Evolutionary conservation across 2,113 vertebrate genomes (phyloP).

Genomic region (Diglossa brunneiventris): DNA sequence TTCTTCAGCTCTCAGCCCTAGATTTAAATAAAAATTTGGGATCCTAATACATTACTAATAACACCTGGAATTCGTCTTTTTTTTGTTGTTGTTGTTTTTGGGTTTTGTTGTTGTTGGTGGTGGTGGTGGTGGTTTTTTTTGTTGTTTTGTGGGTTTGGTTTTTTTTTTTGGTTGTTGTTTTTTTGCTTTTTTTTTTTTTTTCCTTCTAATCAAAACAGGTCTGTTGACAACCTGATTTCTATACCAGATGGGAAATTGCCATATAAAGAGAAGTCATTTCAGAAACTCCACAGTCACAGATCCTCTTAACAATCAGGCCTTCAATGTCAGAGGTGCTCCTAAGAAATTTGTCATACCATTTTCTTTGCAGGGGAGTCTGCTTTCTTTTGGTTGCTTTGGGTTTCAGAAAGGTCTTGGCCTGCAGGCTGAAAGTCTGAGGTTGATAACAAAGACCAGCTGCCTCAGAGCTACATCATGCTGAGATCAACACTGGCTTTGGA

Average conservation of each 20-base stretch:
- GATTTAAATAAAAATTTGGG: neutral
- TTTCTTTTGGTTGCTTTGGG: neutral
- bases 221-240: neutral
- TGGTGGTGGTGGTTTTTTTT: too few species aligned
- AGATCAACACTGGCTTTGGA: neutral
- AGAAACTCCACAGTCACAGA: neutral
- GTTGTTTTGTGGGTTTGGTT: too few species aligned
- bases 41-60: neutral
- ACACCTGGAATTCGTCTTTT: neutral
- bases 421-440: neutral
- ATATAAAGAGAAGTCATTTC: neutral
- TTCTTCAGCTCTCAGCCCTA: neutral
- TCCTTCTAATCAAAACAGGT: neutral
- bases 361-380: neutral
- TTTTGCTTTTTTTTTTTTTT: too few species aligned
- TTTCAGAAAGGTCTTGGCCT: neutral
- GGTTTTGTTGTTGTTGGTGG: too few species aligned
- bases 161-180: too few species aligned
- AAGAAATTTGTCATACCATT: neutral
- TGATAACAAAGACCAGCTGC: neutral
- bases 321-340: neutral
- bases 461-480: neutral
- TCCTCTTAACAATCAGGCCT: neutral
- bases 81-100: neutral
- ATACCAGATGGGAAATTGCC: neutral